Evolutionary conservation across 2,888 invertebrate genomes (phyloP).

Genomic region (Eristalinus aeneus): DNA sequence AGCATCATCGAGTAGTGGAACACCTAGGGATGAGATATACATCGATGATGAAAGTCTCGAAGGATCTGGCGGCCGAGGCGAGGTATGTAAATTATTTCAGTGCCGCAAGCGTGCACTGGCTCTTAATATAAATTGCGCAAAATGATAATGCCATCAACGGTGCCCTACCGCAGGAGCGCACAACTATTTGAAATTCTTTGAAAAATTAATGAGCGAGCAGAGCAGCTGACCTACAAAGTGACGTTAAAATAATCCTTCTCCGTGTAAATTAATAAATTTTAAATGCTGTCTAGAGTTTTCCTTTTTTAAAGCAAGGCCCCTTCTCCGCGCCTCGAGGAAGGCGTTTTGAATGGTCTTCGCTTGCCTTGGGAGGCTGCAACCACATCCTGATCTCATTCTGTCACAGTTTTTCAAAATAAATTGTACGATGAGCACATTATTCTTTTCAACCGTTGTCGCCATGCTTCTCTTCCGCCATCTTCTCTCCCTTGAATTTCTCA

Average conservation of each 20-base stretch:
- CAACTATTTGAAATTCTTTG: conserved; percentile 5
- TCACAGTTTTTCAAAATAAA: conserved; percentile 51
- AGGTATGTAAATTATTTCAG: conserved; percentile 82
- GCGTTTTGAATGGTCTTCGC: conserved; percentile 14
- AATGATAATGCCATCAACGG: conserved; percentile 6
- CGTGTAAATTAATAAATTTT: conserved; percentile 64
- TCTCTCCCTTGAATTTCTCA: not conserved
- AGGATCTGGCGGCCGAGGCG: conserved; percentile 85
- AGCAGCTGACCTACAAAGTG: conserved; percentile 48
- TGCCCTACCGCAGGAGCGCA: not conserved
- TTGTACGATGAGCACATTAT: conserved; percentile 57
- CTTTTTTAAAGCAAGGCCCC: not conserved
- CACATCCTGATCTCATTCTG: conserved; percentile 69
- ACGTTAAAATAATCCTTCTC: conserved; percentile 16
- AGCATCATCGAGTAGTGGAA: conserved; percentile 73
- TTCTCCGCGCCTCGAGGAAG: not conserved
- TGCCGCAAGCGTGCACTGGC: not conserved
- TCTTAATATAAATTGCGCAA: conserved; percentile 4
- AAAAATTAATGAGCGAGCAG: conserved; percentile 41
- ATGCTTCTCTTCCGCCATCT: not conserved
- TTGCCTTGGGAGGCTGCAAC: conserved; percentile 29
- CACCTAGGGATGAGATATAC: conserved; percentile 84
- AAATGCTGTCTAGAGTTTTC: conserved; percentile 48
- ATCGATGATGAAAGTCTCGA: conserved; percentile 90
- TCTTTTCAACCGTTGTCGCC: conserved; percentile 11